phyloP scores from a whole-genome alignment of 2,888 invertebrate species.

The Eupithecia dodoneata region DNA sequence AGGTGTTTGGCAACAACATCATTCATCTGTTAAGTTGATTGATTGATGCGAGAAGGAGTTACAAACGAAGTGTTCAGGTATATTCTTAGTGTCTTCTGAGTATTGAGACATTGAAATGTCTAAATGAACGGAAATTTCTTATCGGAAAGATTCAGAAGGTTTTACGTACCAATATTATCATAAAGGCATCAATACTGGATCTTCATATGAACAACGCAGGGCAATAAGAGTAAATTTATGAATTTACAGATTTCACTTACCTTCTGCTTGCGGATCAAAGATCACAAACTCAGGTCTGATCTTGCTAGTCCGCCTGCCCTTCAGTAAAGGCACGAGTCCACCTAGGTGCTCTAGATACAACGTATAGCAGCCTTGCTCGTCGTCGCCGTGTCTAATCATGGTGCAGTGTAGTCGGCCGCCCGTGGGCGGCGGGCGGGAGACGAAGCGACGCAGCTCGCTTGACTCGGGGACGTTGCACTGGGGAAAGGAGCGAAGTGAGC shows the following conservation, averaged over 20 bases:
- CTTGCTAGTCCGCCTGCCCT: constrained; percentile 97
- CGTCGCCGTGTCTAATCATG: constrained; percentile 97
- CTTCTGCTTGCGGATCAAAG: constrained; percentile 94
- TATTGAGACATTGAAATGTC: too few relatives aligned
- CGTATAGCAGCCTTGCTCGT: constrained; percentile 91
- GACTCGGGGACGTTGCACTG: constrained; percentile 98
- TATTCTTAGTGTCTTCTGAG: too few relatives aligned
- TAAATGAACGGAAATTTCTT: too few relatives aligned
- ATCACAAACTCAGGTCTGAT: constrained; percentile 99
- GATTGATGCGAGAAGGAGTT: too few relatives aligned
- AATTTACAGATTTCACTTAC: constrained; percentile 60
- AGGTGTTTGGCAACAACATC: neutral
- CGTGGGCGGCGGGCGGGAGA: constrained; percentile 91
- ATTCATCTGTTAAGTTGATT: too few relatives aligned
- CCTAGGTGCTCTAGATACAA: constrained; percentile 97
- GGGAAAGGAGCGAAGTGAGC: neutral
- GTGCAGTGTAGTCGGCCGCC: constrained; percentile 97
- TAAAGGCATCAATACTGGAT: too few relatives aligned
- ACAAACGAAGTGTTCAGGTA: too few relatives aligned
- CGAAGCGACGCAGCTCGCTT: constrained; percentile 94
- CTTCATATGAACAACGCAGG: too few relatives aligned
- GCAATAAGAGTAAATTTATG: too few relatives aligned
- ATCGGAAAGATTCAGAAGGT: too few relatives aligned
- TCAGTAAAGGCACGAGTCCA: constrained; percentile 96
- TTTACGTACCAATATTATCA: too few relatives aligned